These are phyloP conservation scores for Spilogale gracilis DNA, from an alignment of 2,113 vertebrate genomes.

Conservation along the genomic window DNA sequence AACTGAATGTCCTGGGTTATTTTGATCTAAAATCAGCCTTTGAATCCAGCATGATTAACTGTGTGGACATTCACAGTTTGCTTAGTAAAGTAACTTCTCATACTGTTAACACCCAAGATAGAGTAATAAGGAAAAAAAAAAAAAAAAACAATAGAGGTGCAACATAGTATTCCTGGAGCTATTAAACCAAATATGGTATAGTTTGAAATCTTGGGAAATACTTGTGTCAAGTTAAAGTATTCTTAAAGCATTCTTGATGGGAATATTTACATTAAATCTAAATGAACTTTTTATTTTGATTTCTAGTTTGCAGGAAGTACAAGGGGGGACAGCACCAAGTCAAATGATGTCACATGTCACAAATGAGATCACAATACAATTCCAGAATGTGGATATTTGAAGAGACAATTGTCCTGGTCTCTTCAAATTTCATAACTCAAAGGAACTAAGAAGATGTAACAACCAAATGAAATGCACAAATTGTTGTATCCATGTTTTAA, in stretches of 20 bases:
- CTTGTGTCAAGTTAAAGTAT: slow-evolving; percentile 15
- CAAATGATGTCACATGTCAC: neutral
- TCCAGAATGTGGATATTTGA: neutral
- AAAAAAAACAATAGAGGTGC: too few relatives aligned
- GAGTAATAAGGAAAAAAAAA: neutral
- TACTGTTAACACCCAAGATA: neutral
- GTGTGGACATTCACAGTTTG: neutral
- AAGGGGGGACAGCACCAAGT: neutral
- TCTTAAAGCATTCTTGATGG: neutral
- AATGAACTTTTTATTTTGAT: neutral
- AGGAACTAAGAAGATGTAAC: neutral
- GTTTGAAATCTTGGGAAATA: neutral
- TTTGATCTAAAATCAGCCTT: neutral
- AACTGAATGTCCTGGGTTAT: neutral
- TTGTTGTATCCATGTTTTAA: neutral
- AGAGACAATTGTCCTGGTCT: neutral
- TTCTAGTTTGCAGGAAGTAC: neutral
- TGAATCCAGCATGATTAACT: neutral
- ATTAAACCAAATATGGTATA: neutral
- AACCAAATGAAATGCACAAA: neutral
- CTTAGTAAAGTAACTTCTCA: neutral
- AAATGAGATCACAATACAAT: neutral
- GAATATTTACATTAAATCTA: neutral
- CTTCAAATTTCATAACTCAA: neutral
- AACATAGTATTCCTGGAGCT: neutral